Conservation (phyloP, 2,797 vertebrate species). For the Agapornis canus region DNA sequence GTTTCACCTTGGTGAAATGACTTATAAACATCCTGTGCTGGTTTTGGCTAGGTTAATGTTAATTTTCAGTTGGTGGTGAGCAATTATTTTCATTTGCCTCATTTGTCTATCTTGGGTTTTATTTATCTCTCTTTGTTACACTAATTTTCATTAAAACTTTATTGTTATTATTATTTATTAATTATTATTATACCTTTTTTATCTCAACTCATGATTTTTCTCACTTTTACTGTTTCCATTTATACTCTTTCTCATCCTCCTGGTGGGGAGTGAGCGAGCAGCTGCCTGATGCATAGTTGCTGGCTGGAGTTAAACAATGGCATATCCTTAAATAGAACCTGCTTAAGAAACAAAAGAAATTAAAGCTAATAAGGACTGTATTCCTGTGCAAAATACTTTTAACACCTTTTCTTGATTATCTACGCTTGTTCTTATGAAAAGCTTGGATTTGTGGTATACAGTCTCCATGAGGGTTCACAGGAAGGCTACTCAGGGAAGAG, state of each 20-base stretch:
- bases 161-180: not conserved
- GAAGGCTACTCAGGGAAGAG: not conserved
- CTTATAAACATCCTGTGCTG: not conserved
- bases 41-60: not conserved
- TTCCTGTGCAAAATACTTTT: not conserved
- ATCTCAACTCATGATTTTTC: not conserved
- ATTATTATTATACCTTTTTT: not conserved
- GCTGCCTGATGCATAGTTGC: not conserved
- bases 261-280: not conserved
- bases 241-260: not conserved
- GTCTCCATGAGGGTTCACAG: not conserved
- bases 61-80: not conserved
- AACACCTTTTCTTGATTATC: not conserved
- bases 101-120: not conserved
- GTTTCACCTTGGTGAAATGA: not conserved
- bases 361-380: not conserved
- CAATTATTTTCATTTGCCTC: not conserved
- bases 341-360: not conserved
- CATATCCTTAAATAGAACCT: not conserved
- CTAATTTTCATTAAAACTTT: not conserved
- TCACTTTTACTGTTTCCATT: not conserved
- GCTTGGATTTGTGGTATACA: not conserved
- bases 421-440: not conserved
- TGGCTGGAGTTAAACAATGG: not conserved
- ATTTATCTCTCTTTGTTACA: not conserved